Percentiles rank a stretch among this genome's conserved stretches.
Conservation (phyloP, 2,888 invertebrate species). For the Brassicogethes aeneus region DNA sequence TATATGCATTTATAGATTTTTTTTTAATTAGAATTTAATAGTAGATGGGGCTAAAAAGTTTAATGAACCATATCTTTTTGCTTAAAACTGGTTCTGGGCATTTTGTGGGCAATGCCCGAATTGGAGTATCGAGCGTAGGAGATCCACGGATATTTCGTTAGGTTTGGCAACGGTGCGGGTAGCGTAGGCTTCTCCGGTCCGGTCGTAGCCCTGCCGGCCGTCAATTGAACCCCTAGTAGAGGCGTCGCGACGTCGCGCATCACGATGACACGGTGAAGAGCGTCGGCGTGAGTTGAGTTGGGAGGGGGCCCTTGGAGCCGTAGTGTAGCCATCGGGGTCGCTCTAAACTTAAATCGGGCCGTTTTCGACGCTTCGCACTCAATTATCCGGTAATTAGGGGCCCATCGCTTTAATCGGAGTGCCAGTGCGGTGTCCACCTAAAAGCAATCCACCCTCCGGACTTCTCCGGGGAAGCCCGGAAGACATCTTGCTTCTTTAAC, state of each 20-base stretch:
- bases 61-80: no score
- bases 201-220: no score
- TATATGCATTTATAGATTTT: no score
- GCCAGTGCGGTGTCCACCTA: conserved; percentile 23
- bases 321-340: conserved; percentile 31
- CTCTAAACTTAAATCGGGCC: conserved; percentile 37
- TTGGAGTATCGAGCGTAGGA: no score
- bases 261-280: background rate
- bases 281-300: conserved; percentile 6
- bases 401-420: conserved; percentile 29
- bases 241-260: conserved; percentile 1
- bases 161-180: no score
- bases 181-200: no score
- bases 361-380: conserved; percentile 34
- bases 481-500: background rate
- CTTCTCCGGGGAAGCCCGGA: background rate
- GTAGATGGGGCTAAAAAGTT: no score
- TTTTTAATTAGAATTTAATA: no score
- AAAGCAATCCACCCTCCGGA: background rate
- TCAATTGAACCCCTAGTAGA: no score
- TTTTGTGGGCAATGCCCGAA: no score
- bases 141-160: no score
- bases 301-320: conserved; percentile 22
- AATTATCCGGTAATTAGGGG: conserved; percentile 34
- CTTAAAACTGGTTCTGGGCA: no score